Evolutionary conservation across 2,888 invertebrate species (phyloP), one percentile per base, ranked within the genome.

Genomic region (Opisthograptis luteolata): DNA sequence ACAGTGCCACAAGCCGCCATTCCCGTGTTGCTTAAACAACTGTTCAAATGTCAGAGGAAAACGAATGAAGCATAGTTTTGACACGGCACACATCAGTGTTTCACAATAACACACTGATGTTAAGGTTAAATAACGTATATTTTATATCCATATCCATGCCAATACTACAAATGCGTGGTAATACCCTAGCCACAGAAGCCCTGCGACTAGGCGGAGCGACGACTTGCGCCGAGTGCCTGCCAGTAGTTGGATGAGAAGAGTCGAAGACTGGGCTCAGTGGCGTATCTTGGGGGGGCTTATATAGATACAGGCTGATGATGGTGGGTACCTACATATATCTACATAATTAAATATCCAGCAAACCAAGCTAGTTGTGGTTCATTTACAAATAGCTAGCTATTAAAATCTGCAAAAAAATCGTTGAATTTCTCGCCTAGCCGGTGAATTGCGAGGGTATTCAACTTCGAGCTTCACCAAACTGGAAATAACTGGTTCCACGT

Each of bases 371-470:
- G 19, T 37, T 24, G 20, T 9, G 9, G 14, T 15, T 13, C 39
- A 19, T 32, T 27, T 17, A 40, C 22, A 32, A 46, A 46, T 46
- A 40, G 39, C 32, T 3, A 8, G 31, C 32, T 34, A 46, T 40
- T 46, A 40, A 46, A 47, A 41, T 22, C 8, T 20, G 17, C 27
- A 22, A 35, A 41, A 17, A 41, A 24, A 42, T 24, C n/a, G 9
- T 12, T 10, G 12, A 36, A 48, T 36, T 48, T 30, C 22, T 46
- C 48, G 41, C 2, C 42, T 31, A 48, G 17, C n/a, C n/a, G n/a
- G 47, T 36, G 37, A 42, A 36, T 48, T 31, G 37, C 24, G 30
- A 47, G 48, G 48, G 36, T 48, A 42, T 48, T 48, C 42, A 42
- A 48, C 42, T 48, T 25, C 1, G 2, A 15, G 19, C 35, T 31